Conservation (phyloP, 2,888 invertebrate species). For the Meiosimyza platycephala region DNA sequence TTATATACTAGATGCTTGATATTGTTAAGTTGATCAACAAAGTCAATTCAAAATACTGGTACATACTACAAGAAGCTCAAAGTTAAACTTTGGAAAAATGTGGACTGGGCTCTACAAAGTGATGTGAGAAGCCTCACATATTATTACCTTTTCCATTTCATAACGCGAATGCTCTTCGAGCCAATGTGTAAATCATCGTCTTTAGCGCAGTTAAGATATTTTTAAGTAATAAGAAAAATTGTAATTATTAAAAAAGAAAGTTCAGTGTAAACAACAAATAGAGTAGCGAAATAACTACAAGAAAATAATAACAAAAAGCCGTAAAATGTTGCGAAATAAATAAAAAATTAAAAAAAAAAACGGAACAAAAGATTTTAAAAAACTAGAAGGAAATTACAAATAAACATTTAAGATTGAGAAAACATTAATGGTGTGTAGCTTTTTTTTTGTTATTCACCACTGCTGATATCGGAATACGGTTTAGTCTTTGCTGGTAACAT, state of each 20-base stretch:
- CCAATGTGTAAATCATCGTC: slow-evolving; percentile 63
- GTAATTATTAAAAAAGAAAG: neutral
- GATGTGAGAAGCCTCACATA: too few relatives aligned
- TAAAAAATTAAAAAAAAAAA: slow-evolving; percentile 33
- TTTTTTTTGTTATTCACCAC: slow-evolving; percentile 14
- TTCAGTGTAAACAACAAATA: neutral
- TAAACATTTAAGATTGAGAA: slow-evolving; percentile 30
- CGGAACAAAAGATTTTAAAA: slow-evolving; percentile 22
- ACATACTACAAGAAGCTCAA: too few relatives aligned
- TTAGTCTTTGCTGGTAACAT: slow-evolving; percentile 64
- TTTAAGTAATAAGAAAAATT: neutral
- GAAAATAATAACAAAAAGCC: neutral
- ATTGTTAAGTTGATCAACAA: too few relatives aligned
- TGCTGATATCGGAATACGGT: slow-evolving; percentile 64
- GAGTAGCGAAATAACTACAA: neutral
- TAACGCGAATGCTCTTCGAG: slow-evolving; percentile 60
- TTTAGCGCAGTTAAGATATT: slow-evolving; percentile 39
- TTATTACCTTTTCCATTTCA: slow-evolving; percentile 63
- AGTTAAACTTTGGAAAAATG: too few relatives aligned
- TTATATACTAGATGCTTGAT: too few relatives aligned
- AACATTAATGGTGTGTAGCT: neutral
- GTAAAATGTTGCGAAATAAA: neutral
- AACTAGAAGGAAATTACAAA: slow-evolving; percentile 13
- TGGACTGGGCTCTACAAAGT: too few relatives aligned
- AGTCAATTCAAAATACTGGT: too few relatives aligned